Base-by-base conservation (phyloP, 2,113 vertebrate species). In the Brachyhypopomus gauderio region DNA sequence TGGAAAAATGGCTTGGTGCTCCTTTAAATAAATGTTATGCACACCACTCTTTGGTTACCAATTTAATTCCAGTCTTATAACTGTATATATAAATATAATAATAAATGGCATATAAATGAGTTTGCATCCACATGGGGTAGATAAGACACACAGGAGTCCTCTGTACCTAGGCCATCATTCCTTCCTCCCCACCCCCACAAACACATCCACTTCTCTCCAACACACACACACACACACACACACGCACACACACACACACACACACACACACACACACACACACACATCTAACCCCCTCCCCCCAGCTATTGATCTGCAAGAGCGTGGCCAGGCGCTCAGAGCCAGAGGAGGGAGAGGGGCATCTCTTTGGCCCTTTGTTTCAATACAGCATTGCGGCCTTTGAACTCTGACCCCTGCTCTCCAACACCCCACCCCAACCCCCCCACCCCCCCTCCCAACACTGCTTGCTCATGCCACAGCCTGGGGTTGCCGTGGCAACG, bases 281-380 rank as follows among this genome's bases (percentile, higher is more conserved):
- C 75, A 52, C 41, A 67, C 75, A 55, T 45, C 30, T 45, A 77
- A 59, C 45, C 30, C 64, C 34, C 52, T 20, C 64, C 22, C 38
- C 60, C 81, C 83, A 75, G 25, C 84, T 89, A 92, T 91, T 80
- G 91, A 92, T 92, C 83, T 72, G 88, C 34, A 22, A 76, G 72
- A 38, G 79, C 19, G 76, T 76, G 67, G 75, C 45, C 63, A 36
- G 60, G 59, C 38, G 60, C 64, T 71, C 59, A 27, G 72, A 84
- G 75, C 85, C 79, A 22, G 25, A 84, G 79, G 78, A 85, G 58
- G 77, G 70, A 84, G 87, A 85, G 83, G 78, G 77, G 85, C 69
- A 74, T 76, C 62, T 78, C 78, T 86, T 75, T 81, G 88, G 84
- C 85, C 87, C 87, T 91, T 92, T 93, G 92, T 91, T 90, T 91